Conservation (phyloP, 1,140 invertebrate genomes). For the Drosophila chauvacae region DNA sequence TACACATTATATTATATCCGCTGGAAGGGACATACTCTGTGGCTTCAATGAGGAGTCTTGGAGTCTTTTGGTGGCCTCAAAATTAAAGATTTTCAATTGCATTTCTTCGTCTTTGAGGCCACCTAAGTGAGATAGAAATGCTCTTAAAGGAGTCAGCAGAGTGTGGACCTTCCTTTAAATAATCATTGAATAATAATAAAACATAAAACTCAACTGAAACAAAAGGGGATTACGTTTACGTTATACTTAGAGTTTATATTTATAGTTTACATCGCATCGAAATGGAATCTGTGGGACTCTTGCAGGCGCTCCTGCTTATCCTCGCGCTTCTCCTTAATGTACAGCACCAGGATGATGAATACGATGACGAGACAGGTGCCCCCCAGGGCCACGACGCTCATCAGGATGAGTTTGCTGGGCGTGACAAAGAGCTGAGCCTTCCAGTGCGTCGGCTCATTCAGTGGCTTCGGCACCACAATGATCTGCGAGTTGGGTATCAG, state of each 20-base stretch:
- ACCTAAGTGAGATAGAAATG: neutral
- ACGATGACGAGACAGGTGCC: conserved; percentile 94
- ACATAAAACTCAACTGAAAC: conserved; percentile 42
- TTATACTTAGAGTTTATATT: conserved; percentile 14
- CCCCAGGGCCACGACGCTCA: conserved; percentile 95
- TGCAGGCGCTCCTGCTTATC: conserved; percentile 95
- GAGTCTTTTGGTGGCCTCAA: neutral
- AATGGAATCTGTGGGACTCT: conserved; percentile 94
- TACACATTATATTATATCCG: conserved; percentile 37
- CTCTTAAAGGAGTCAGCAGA: neutral
- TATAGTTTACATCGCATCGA: conserved; percentile 88
- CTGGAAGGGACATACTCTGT: neutral
- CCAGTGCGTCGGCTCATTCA: conserved; percentile 92
- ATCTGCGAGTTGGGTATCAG: conserved; percentile 99
- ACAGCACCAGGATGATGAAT: conserved; percentile 93
- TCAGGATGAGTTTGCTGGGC: conserved; percentile 95
- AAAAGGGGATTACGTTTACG: conserved; percentile 15
- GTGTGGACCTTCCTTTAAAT: conserved; percentile 25
- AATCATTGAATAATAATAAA: conserved; percentile 24
- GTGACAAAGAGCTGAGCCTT: conserved; percentile 97
- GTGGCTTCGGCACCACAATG: conserved; percentile 95
- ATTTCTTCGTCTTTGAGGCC: neutral
- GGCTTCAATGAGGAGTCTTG: neutral
- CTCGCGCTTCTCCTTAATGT: conserved; percentile 96
- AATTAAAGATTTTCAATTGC: neutral